Base-by-base conservation (phyloP, 2,888 invertebrate genomes). In the Drosophila cracens region DNA sequence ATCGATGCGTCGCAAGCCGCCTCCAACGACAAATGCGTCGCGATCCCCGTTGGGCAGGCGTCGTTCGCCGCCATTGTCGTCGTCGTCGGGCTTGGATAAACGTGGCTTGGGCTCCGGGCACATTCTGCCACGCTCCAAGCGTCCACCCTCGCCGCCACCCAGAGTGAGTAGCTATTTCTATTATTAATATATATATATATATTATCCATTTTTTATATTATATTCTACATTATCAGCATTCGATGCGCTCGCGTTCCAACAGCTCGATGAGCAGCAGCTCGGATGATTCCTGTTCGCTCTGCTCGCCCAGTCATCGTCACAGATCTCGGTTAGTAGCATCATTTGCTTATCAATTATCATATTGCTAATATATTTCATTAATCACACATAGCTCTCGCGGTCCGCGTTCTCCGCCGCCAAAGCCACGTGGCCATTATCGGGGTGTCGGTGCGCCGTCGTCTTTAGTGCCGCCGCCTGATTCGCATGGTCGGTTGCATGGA, bases 201-300 rank as follows among this genome's bases (percentile, higher is more conserved):
- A 13, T 36, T 5, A 3, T 38, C 21, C 21, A 27, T 27, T 13
- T 18, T 65, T 0, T 6, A 21, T 43, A 13, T 8, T 25, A 4
- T 8, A 25, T 46, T 46, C 16, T 8, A 25, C 16, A 46, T 46
- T 25, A 25, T 16, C 58, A 92, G 91, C 89, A 89, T 72, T 89
- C 92, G 61, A 93, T 94, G 89, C 95, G 96, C 0, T 96, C 96
- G n/a, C 95, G 95, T 0, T 95, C 96, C 0, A 96, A 95, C 2
- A 97, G 97, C 43, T 96, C 96, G 0, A 95, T 95, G 54, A 97
- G 96, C 93, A 96, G 96, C 81, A 97, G 97, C 90, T 97, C 97
- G 0, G 97, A 97, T 87, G 96, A 96, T 89, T 97, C 97, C 0
- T 97, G 97, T 89, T 97, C 97, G 0, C 96, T 97, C 1, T 97